Evolutionary conservation across 2,113 vertebrate species (phyloP).

Genomic region (Leucosticte australis): DNA sequence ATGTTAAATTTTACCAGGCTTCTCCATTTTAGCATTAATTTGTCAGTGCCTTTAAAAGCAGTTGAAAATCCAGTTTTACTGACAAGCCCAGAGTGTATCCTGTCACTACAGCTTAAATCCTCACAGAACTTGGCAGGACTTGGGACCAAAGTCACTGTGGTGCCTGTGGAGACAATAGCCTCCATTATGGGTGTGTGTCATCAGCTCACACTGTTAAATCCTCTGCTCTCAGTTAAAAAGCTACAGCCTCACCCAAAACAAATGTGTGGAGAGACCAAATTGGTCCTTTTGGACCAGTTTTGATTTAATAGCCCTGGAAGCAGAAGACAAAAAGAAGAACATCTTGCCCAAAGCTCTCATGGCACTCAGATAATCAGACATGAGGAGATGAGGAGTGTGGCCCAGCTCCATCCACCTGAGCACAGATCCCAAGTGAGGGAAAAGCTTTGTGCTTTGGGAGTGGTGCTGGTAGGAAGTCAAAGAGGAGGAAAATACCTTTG

Average conservation of each 20-base stretch:
- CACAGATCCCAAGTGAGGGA: not conserved
- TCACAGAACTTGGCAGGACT: slow-evolving; percentile 17
- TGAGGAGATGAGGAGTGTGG: rapidly evolving
- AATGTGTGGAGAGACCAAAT: slow-evolving; percentile 35
- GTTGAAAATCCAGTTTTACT: slow-evolving; percentile 15
- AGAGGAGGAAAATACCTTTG: not conserved
- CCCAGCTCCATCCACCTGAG: rapidly evolving
- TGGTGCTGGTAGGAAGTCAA: not conserved
- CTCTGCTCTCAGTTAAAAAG: slow-evolving; percentile 2
- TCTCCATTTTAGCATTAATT: not conserved
- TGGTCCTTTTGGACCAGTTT: slow-evolving; percentile 22
- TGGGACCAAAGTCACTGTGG: slow-evolving; percentile 15
- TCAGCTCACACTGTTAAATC: slow-evolving; percentile 16
- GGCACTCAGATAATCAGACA: not conserved
- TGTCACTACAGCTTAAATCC: slow-evolving; percentile 54
- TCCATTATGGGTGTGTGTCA: slow-evolving; percentile 2
- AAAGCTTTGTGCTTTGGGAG: not conserved
- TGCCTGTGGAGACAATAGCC: slow-evolving; percentile 46
- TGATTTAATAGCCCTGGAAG: not conserved
- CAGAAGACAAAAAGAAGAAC: not conserved
- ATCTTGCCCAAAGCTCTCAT: not conserved
- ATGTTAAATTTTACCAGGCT: not conserved
- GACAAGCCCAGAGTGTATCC: not conserved
- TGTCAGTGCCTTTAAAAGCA: not conserved
- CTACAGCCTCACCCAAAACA: not conserved